These are phyloP conservation scores for Todiramphus saurophagus DNA, from an alignment of 2,113 vertebrate genomes.

Conservation along the genomic window DNA sequence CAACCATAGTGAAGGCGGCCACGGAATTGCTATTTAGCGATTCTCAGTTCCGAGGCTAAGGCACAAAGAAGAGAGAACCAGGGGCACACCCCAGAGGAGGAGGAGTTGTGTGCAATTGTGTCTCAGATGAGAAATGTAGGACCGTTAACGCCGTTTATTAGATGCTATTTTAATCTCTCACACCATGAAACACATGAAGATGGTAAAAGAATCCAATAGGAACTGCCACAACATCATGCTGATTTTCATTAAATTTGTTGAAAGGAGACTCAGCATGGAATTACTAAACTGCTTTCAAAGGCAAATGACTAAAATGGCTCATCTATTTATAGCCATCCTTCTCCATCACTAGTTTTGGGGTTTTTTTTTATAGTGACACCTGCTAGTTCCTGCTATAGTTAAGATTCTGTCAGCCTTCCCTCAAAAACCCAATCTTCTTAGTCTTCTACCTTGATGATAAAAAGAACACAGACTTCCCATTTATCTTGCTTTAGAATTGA, in stretches of 20 bases:
- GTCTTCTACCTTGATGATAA: not conserved
- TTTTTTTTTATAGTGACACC: constrained; percentile 39
- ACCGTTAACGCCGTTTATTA: constrained; percentile 71
- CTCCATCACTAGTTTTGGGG: constrained; percentile 40
- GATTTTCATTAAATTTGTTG: constrained; percentile 82
- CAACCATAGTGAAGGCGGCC: constrained; percentile 38
- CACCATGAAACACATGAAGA: constrained; percentile 66
- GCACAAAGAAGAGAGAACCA: constrained; percentile 34
- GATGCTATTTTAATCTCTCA: constrained; percentile 77
- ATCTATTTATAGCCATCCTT: constrained; percentile 73
- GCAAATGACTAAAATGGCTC: constrained; percentile 70
- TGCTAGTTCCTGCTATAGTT: constrained; percentile 28
- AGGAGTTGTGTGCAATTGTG: constrained; percentile 30
- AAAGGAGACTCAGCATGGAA: constrained; percentile 77
- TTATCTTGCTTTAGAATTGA: not conserved
- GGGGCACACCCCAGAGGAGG: constrained; percentile 58
- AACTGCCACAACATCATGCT: constrained; percentile 73
- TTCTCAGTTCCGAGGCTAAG: not conserved
- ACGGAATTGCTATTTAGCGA: constrained; percentile 38
- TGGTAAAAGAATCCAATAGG: constrained; percentile 66
- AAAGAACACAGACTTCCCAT: not conserved
- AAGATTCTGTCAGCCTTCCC: constrained; percentile 48
- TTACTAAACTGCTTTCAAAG: constrained; percentile 75
- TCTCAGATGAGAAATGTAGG: constrained; percentile 42
- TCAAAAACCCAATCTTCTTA: not conserved